Evolutionary conservation across 2,888 invertebrate genomes (phyloP).

Genomic region (Tetrapedia diversipes): DNA sequence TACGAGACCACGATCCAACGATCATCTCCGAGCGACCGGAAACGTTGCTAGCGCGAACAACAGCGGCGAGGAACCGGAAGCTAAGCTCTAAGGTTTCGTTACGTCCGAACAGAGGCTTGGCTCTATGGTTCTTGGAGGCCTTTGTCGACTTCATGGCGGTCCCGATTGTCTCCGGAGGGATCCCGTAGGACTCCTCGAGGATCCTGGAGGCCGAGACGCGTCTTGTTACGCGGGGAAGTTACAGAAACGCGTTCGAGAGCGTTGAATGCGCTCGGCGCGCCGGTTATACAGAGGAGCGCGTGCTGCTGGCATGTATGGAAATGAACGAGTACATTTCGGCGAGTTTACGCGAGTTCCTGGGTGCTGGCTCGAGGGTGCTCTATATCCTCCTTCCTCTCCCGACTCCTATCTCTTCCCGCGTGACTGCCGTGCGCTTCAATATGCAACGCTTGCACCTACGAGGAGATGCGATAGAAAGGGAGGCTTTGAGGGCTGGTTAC

Average conservation of each 20-base stretch:
- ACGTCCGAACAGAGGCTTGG: not conserved
- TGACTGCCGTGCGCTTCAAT: constrained; percentile 6
- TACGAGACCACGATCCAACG: not conserved
- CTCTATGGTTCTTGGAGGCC: not conserved
- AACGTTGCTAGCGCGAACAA: constrained; percentile 36
- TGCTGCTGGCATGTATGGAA: constrained; percentile 71
- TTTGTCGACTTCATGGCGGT: not conserved
- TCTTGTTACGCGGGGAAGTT: constrained; percentile 26
- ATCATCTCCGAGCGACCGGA: constrained; percentile 12
- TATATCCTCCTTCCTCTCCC: not conserved
- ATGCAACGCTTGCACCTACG: constrained; percentile 11
- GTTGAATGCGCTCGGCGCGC: constrained; percentile 34
- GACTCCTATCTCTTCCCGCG: not conserved
- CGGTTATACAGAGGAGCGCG: constrained; percentile 49
- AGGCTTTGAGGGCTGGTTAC: not conserved
- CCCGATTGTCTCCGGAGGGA: constrained; percentile 38
- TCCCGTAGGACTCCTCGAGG: constrained; percentile 31
- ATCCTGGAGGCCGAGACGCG: constrained; percentile 27
- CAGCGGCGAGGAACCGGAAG: not conserved
- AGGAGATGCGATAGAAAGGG: not conserved
- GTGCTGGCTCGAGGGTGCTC: constrained; percentile 29
- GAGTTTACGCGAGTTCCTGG: constrained; percentile 32
- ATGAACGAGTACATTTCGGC: constrained; percentile 57
- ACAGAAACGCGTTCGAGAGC: constrained; percentile 45
- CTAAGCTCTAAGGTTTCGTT: constrained; percentile 4